Conservation (phyloP, 1,140 invertebrate species). For the Eufriesea mexicana region DNA sequence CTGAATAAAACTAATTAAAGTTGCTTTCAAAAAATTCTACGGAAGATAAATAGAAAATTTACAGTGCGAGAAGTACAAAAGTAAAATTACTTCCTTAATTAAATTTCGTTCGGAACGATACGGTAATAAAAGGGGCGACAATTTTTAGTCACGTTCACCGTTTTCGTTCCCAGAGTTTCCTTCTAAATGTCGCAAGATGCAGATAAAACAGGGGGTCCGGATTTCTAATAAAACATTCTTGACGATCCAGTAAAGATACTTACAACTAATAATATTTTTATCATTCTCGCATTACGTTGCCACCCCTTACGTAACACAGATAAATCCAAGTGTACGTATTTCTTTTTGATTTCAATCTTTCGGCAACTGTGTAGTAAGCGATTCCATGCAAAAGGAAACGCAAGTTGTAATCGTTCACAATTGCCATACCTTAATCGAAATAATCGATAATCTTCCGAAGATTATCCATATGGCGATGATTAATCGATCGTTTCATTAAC, state of each 20-base stretch:
- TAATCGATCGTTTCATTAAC: background rate
- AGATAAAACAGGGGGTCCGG: background rate
- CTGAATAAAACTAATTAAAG: background rate
- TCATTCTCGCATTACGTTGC: background rate
- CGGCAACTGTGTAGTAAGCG: too few species aligned
- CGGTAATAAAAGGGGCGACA: background rate
- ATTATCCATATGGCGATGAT: background rate
- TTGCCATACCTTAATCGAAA: background rate
- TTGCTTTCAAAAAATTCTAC: too few species aligned
- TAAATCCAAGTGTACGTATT: background rate
- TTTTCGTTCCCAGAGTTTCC: background rate
- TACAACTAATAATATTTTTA: background rate
- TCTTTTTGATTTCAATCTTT: background rate
- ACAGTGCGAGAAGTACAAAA: background rate
- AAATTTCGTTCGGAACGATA: background rate
- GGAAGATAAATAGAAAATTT: too few species aligned
- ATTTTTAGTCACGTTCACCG: background rate
- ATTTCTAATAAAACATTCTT: background rate
- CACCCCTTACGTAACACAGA: background rate
- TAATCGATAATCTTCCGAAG: background rate
- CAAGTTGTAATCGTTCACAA: background rate
- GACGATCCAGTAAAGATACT: background rate
- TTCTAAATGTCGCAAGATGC: background rate
- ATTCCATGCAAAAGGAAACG: too few species aligned
- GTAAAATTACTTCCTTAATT: background rate